These are phyloP conservation scores for Notolabrus celidotus DNA, from an alignment of 2,797 vertebrate genomes.

Conservation along the genomic window DNA sequence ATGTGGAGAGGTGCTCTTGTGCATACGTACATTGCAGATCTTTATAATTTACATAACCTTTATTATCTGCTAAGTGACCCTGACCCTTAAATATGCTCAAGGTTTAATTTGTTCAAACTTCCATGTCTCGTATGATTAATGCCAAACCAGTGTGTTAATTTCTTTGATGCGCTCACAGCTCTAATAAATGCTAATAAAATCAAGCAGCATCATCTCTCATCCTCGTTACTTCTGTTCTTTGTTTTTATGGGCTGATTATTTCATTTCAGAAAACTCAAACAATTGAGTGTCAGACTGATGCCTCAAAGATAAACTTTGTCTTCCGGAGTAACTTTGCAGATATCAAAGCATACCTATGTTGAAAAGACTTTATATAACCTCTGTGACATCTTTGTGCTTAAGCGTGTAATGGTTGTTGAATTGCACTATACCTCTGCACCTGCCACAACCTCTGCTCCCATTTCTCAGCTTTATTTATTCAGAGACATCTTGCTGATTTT, in stretches of 20 bases:
- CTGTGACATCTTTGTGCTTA: constrained; percentile 50
- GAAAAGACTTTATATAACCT: constrained; percentile 20
- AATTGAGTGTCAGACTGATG: background rate
- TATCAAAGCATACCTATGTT: background rate
- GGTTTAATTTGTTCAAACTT: background rate
- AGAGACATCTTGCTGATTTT: constrained; percentile 14
- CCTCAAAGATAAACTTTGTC: background rate
- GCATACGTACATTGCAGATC: constrained; percentile 3
- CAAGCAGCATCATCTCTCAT: background rate
- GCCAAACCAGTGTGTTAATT: background rate
- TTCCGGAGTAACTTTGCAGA: background rate
- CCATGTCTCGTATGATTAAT: constrained; percentile 3
- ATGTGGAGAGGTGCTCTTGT: constrained; percentile 23
- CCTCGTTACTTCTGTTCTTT: background rate
- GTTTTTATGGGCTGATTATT: background rate
- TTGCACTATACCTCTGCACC: constrained; percentile 8
- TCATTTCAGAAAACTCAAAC: background rate
- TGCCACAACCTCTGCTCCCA: background rate
- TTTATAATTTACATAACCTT: background rate
- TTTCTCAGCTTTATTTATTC: constrained; percentile 23
- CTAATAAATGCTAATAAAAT: background rate
- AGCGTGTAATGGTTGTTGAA: constrained; percentile 18
- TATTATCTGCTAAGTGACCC: background rate
- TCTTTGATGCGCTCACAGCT: background rate
- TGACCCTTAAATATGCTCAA: constrained; percentile 2